Evolutionary conservation across 2,113 vertebrate genomes (phyloP).

Genomic region (Falco punctatus): DNA sequence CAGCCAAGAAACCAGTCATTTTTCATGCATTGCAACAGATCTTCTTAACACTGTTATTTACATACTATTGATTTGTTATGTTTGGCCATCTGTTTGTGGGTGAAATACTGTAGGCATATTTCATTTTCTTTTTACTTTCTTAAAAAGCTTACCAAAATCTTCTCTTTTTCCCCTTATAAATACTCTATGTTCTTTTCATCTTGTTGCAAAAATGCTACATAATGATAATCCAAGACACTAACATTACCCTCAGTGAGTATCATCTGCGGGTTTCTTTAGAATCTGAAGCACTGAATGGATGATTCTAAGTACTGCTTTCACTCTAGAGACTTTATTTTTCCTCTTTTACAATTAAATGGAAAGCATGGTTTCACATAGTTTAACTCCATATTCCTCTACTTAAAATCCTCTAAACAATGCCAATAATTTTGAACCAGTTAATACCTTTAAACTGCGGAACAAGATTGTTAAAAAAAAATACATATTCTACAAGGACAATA

Average conservation of each 20-base stretch:
- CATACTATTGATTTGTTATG: conserved; percentile 74
- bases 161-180: not conserved
- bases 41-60: conserved; percentile 65
- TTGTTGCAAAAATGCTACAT: not conserved
- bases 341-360: not conserved
- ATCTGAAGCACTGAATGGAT: not conserved
- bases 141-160: conserved; percentile 50
- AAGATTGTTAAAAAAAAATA: not conserved
- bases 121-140: conserved; percentile 55
- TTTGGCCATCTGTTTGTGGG: conserved; percentile 73
- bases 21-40: conserved; percentile 52
- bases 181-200: not conserved
- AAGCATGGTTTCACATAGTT: not conserved
- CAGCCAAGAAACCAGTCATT: conserved; percentile 59
- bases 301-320: not conserved
- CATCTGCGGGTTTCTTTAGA: not conserved
- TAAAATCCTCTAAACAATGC: not conserved
- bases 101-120: conserved; percentile 49
- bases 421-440: not conserved
- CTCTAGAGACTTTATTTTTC: not conserved
- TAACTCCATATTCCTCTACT: not conserved
- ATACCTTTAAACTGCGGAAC: not conserved
- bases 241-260: not conserved
- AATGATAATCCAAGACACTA: not conserved
- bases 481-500: not conserved